These are phyloP conservation scores for Drosophila prostipennis DNA, from an alignment of 2,888 invertebrate genomes.

Conservation along the genomic window DNA sequence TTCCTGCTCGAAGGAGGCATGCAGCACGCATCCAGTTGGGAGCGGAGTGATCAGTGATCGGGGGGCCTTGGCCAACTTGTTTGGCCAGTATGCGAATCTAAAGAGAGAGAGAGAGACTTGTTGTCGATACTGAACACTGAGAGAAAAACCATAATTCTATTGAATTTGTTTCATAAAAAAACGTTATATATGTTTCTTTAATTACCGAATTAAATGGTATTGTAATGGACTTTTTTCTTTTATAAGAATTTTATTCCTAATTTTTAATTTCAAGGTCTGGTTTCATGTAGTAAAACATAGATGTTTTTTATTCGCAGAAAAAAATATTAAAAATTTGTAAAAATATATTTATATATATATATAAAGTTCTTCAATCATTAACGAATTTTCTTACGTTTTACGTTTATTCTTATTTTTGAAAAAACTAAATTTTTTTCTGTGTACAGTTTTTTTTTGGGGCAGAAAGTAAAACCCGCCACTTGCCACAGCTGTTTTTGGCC, in stretches of 20 bases:
- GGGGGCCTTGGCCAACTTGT: conserved; percentile 54
- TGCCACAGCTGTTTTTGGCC: conserved; percentile 43
- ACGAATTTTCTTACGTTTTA: not conserved
- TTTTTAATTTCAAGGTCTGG: no score
- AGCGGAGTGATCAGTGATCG: conserved; percentile 7
- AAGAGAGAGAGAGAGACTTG: conserved; percentile 41
- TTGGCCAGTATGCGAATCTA: conserved; percentile 61
- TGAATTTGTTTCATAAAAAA: no score
- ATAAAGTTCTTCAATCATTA: no score
- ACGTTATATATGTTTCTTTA: no score
- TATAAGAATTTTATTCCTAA: no score
- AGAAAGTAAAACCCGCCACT: conserved; percentile 65
- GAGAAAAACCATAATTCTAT: not conserved
- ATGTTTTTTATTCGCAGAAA: no score
- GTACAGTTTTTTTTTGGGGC: conserved; percentile 48
- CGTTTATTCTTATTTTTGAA: not conserved
- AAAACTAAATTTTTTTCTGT: not conserved
- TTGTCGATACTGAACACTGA: conserved; percentile 29
- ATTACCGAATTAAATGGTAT: no score
- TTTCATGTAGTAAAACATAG: no score
- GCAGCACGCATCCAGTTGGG: conserved; percentile 61
- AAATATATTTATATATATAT: no score
- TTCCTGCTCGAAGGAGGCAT: conserved; percentile 67
- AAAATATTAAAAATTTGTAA: no score
- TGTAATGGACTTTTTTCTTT: not conserved